These are phyloP conservation scores for Epinotia nisella DNA, from an alignment of 2,888 invertebrate species.

Conservation along the genomic window DNA sequence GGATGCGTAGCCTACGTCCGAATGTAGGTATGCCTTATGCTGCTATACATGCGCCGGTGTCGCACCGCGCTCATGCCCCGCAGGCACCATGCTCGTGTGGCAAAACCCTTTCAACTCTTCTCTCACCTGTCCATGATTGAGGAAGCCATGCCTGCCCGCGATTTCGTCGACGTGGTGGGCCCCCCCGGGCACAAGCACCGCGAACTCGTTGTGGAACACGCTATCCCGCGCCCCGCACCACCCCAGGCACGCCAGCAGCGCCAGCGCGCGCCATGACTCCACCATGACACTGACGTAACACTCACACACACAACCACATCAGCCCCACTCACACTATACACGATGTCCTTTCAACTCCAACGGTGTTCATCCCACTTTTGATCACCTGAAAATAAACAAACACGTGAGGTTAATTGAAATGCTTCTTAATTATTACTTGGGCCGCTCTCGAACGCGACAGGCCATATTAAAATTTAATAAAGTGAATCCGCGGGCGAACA, in stretches of 20 bases:
- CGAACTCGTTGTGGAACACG: slow-evolving; percentile 92
- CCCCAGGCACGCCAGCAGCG: slow-evolving; percentile 61
- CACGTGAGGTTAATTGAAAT: slow-evolving; percentile 61
- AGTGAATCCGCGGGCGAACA: slow-evolving; percentile 57
- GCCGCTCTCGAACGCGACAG: slow-evolving; percentile 60
- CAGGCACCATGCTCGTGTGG: too few relatives aligned
- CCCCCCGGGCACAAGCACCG: slow-evolving; percentile 92
- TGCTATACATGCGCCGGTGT: too few relatives aligned
- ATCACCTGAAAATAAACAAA: slow-evolving; percentile 32
- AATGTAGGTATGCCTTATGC: too few relatives aligned
- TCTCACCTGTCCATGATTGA: slow-evolving; percentile 94
- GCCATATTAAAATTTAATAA: slow-evolving; percentile 77
- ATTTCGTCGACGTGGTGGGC: slow-evolving; percentile 89
- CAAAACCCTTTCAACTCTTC: not conserved
- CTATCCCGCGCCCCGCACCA: slow-evolving; percentile 64
- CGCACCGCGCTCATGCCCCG: too few relatives aligned
- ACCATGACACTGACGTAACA: slow-evolving; percentile 65
- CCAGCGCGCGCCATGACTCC: slow-evolving; percentile 71
- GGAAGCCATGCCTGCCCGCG: slow-evolving; percentile 93
- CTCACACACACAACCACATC: slow-evolving; percentile 39
- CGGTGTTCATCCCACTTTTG: slow-evolving; percentile 40
- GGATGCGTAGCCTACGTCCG: too few relatives aligned
- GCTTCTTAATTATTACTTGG: slow-evolving; percentile 61
- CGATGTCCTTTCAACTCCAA: slow-evolving; percentile 22
- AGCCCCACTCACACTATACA: slow-evolving; percentile 35